Evolutionary conservation across 2,797 vertebrate genomes (phyloP).

Genomic region (Fistularia tabacaria): DNA sequence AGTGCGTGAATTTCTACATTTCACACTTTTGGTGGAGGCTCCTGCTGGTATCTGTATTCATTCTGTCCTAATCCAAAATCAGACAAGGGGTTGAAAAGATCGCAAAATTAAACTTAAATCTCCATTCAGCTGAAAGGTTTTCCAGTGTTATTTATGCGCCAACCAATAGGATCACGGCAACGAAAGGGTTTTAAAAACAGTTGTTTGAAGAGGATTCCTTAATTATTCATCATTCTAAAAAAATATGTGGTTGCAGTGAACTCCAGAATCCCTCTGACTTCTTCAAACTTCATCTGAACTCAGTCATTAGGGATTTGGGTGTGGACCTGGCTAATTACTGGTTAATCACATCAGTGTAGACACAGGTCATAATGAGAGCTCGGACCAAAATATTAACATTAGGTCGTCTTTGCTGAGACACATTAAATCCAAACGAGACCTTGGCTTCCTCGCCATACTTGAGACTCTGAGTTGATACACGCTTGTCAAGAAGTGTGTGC

Average conservation of each 20-base stretch:
- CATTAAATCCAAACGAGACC: constrained; percentile 21
- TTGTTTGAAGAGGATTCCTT: constrained; percentile 35
- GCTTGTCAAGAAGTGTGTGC: too few species aligned
- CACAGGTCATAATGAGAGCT: constrained; percentile 42
- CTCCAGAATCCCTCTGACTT: constrained; percentile 46
- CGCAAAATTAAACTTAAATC: constrained; percentile 14
- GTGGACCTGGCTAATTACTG: constrained; percentile 45
- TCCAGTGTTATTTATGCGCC: constrained; percentile 25
- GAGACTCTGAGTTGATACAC: constrained; percentile 6
- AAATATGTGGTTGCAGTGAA: constrained; percentile 24
- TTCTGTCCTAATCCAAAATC: constrained; percentile 21
- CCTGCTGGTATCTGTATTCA: constrained; percentile 28
- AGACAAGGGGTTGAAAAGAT: constrained; percentile 30
- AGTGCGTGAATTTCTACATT: constrained; percentile 8
- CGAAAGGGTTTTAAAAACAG: too few species aligned
- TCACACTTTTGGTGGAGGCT: neutral
- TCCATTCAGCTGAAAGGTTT: constrained; percentile 16
- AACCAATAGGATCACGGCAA: constrained; percentile 12
- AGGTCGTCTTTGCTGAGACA: constrained; percentile 30
- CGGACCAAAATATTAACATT: constrained; percentile 26
- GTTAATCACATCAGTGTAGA: constrained; percentile 53
- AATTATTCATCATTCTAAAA: constrained; percentile 14
- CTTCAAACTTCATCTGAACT: constrained; percentile 35
- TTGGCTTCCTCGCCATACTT: constrained; percentile 15
- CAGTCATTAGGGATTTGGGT: constrained; percentile 37